Conservation (phyloP, 2,888 invertebrate genomes). For the Acanthacorydalis orientalis region DNA sequence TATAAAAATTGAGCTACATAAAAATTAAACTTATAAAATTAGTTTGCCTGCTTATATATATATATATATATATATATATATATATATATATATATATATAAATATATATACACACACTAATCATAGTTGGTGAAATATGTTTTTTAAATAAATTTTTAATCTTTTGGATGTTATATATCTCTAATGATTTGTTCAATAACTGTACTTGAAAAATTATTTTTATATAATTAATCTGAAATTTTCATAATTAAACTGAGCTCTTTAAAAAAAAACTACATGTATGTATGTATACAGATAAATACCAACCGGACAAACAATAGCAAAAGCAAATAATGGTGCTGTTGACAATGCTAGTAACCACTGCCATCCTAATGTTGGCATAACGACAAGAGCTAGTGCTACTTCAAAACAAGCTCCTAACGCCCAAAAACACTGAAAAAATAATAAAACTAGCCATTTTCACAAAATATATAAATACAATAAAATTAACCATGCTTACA, state of each 20-base stretch:
- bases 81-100: too few species aligned
- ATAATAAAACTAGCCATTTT: slow-evolving; percentile 8
- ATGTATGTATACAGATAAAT: not conserved
- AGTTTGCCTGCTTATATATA: too few species aligned
- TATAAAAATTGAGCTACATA: too few species aligned
- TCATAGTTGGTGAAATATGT: too few species aligned
- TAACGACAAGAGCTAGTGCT: slow-evolving; percentile 71
- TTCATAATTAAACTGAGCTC: not conserved
- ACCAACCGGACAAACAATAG: slow-evolving; percentile 61
- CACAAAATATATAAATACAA: not conserved
- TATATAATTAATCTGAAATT: too few species aligned
- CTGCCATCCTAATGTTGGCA: slow-evolving; percentile 83
- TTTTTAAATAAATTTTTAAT: too few species aligned
- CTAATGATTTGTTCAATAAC: too few species aligned
- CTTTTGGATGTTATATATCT: too few species aligned
- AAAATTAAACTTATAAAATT: too few species aligned
- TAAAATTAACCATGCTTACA: slow-evolving; percentile 38
- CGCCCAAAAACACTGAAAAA: slow-evolving; percentile 80
- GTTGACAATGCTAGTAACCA: slow-evolving; percentile 87
- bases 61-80: too few species aligned
- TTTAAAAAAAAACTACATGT: slow-evolving; percentile 1
- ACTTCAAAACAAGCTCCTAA: slow-evolving; percentile 89
- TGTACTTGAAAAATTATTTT: too few species aligned
- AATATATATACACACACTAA: too few species aligned
- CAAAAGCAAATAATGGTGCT: slow-evolving; percentile 71